phyloP scores from a whole-genome alignment of 2,113 vertebrate species.

The Sturnira hondurensis region DNA sequence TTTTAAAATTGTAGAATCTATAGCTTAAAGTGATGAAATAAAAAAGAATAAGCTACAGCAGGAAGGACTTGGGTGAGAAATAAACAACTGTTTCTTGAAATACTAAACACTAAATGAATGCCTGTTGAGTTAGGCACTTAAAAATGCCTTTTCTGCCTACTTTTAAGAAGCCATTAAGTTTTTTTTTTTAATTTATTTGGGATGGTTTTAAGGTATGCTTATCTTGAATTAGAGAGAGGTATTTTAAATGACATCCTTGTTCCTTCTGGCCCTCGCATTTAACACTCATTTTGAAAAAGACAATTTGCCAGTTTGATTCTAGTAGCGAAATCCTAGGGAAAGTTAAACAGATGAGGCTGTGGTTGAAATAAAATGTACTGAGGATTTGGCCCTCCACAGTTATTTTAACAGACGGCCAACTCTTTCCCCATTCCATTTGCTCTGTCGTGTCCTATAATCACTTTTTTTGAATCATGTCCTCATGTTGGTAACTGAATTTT shows the following conservation, averaged over 20 bases:
- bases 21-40: not conserved
- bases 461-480: not conserved
- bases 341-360: constrained; percentile 35
- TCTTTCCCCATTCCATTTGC: not conserved
- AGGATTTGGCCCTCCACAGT: not conserved
- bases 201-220: not conserved
- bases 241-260: not conserved
- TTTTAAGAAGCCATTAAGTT: not conserved
- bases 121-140: not conserved
- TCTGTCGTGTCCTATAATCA: not conserved
- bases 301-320: constrained; percentile 22
- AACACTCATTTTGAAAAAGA: constrained; percentile 36
- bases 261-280: not conserved
- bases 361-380: constrained; percentile 10
- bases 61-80: not conserved
- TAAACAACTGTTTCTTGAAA: constrained; percentile 11
- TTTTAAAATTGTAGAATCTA: not conserved
- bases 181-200: not conserved
- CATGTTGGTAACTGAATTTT: constrained; percentile 7
- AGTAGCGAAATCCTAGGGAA: constrained; percentile 11
- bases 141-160: not conserved
- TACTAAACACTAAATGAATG: not conserved
- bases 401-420: not conserved
- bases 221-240: not conserved
- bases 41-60: not conserved